phyloP scores from a whole-genome alignment of 2,888 invertebrate genomes.

The Leuctra nigra region DNA sequence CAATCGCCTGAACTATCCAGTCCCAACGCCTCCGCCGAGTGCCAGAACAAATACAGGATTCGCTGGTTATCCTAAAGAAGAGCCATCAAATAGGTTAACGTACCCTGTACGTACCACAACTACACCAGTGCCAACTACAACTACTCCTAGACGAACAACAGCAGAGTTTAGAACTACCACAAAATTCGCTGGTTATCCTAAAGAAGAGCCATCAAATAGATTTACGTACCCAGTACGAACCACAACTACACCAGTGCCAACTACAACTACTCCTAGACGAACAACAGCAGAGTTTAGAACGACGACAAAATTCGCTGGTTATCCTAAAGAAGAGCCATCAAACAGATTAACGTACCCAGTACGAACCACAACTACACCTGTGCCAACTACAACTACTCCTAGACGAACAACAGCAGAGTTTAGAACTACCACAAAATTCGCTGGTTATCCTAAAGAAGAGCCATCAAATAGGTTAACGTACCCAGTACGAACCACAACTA shows the following conservation, averaged over 20 bases:
- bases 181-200: too few species aligned
- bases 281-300: too few species aligned
- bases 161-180: too few species aligned
- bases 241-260: too few species aligned
- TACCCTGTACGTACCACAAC: too few species aligned
- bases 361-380: neutral
- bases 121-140: too few species aligned
- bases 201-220: too few species aligned
- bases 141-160: too few species aligned
- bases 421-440: neutral
- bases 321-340: neutral
- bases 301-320: neutral
- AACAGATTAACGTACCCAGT: neutral
- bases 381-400: neutral
- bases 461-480: conserved; percentile 11
- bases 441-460: conserved; percentile 1
- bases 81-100: too few species aligned
- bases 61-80: neutral
- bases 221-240: too few species aligned
- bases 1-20: neutral
- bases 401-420: neutral
- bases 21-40: neutral
- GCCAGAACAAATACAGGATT: too few species aligned
- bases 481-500: neutral
- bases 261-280: too few species aligned